phyloP scores from a whole-genome alignment of 2,113 vertebrate species.

The Rhinopithecus roxellana region DNA sequence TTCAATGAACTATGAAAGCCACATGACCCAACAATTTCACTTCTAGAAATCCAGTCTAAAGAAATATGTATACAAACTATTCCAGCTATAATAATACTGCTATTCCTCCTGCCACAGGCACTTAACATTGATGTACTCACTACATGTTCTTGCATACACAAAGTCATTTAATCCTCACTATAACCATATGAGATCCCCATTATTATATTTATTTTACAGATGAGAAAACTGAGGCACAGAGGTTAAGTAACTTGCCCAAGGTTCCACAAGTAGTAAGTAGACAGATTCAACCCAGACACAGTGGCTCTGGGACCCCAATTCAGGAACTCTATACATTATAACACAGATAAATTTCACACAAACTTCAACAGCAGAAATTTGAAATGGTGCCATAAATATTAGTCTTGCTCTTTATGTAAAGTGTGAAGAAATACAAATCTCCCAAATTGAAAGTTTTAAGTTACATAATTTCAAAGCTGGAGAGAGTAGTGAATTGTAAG shows the following conservation, averaged over 20 bases:
- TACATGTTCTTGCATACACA: background rate
- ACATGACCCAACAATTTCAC: slow-evolving; percentile 6
- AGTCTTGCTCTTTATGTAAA: background rate
- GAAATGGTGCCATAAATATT: background rate
- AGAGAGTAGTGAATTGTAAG: background rate
- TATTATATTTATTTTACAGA: background rate
- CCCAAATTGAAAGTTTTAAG: background rate
- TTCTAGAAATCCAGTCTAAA: slow-evolving; percentile 31
- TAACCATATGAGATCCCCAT: background rate
- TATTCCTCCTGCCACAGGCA: background rate
- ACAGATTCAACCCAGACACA: background rate
- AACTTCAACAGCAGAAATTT: background rate
- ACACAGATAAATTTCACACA: background rate
- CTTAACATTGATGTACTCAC: background rate
- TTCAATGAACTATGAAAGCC: background rate
- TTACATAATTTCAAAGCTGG: background rate
- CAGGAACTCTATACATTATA: background rate
- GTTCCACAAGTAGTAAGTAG: background rate
- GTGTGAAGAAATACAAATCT: slow-evolving; percentile 12
- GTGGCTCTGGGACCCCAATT: background rate
- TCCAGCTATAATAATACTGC: background rate
- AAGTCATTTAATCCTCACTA: background rate
- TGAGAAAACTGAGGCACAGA: slow-evolving; percentile 3
- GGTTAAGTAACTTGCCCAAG: background rate
- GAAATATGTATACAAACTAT: background rate